Evolutionary conservation across 1,140 invertebrate species (phyloP), one percentile per base, ranked within the genome.

Genomic region (Globodera rostochiensis): DNA sequence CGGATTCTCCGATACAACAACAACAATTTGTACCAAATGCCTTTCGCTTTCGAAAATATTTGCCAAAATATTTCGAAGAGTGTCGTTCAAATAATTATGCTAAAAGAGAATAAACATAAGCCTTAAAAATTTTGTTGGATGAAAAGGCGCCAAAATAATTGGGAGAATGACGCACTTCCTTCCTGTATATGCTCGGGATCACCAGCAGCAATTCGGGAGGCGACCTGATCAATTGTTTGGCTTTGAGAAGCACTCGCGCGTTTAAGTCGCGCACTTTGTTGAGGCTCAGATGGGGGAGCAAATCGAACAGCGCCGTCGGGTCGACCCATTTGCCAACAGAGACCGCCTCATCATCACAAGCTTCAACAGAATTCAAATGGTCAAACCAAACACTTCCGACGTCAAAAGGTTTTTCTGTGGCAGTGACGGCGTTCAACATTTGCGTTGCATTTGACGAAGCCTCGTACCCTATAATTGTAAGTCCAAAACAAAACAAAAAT

Each of bases 11-110:
- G 80, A 73, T 46, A 81, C n/a, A 57, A 81, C 45, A 36, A 81
- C 60, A 7, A 81, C 73, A 74, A 81, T 74, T 67, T 81, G 80
- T 67, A 76, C 73, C 36, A 81, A 78, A 69, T 81, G 74, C 49
- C 21, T n/a, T 45, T 81, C 80, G 46, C 79, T 53, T 69, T 74
- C 80, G n/a, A 47, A 36, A 45, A 81, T 74, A 69, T 76, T 81
- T 25, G 36, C 13, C 13, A 81, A 67, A 36, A 81, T 67, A 76
- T 74, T 81, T 15, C 45, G 64, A 6, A 79, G 57, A 15, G 80
- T 81, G 15, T 79, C 60, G 9, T 46, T 25, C 47, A 81, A 76
- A 69, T 81, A 81, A 76, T 81, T 81, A 46, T 67, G 21, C 80
- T 81, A n/a, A 79, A 79, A 47, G 21, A 64, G 36, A 36, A 36